These are phyloP conservation scores for Eubucco bourcierii DNA, from an alignment of 2,113 vertebrate genomes.

Conservation along the genomic window DNA sequence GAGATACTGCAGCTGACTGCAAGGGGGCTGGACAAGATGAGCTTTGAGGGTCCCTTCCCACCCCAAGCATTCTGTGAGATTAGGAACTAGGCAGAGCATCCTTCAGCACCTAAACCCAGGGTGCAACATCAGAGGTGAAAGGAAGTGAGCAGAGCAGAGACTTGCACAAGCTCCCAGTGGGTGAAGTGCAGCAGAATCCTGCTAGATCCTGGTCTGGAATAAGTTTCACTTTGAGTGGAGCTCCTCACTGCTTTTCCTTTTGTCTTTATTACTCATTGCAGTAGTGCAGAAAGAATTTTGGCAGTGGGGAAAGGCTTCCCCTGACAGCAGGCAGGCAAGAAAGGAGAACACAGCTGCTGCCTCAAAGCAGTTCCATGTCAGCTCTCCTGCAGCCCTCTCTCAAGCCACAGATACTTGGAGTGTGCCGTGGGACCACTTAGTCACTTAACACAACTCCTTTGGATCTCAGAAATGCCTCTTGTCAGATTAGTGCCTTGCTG, in stretches of 20 bases:
- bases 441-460: neutral
- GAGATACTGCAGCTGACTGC: too few species aligned
- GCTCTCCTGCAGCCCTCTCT: neutral
- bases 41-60: too few species aligned
- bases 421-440: neutral
- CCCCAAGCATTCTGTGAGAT: neutral
- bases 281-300: neutral
- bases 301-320: neutral
- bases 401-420: neutral
- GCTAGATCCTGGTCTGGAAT: neutral
- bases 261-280: neutral
- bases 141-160: neutral
- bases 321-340: neutral
- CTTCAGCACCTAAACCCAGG: neutral
- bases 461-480: neutral
- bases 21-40: too few species aligned
- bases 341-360: neutral
- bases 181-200: neutral
- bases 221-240: neutral
- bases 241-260: neutral
- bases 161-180: neutral
- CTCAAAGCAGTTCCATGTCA: neutral
- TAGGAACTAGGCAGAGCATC: neutral
- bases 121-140: rapidly evolving
- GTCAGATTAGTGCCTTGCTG: neutral